Evolutionary conservation across 2,113 vertebrate genomes (phyloP).

Genomic region (Helogale parvula): DNA sequence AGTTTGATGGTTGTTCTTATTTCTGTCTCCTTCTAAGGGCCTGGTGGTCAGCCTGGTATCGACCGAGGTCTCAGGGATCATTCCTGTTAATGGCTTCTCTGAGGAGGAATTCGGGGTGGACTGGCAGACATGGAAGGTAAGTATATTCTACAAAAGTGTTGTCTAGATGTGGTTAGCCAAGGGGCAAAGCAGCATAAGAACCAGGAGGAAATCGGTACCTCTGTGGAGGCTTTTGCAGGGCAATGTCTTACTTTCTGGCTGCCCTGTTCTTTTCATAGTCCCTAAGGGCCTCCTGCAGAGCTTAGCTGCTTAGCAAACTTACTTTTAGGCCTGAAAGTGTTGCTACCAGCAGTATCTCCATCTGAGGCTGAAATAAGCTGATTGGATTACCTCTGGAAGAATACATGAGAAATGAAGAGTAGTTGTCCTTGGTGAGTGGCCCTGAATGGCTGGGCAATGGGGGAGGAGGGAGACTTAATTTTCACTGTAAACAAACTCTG

Average conservation of each 20-base stretch:
- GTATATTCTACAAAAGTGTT: slow-evolving; percentile 43
- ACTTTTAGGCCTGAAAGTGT: background rate
- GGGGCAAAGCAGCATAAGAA: background rate
- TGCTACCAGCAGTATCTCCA: background rate
- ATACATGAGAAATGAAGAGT: background rate
- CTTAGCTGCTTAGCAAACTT: slow-evolving; percentile 24
- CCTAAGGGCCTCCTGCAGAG: background rate
- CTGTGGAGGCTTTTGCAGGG: background rate
- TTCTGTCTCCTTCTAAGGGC: background rate
- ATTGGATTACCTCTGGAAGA: background rate
- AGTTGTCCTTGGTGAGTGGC: background rate
- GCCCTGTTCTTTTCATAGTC: background rate
- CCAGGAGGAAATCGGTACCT: background rate
- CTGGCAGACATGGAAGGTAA: background rate
- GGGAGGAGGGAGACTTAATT: background rate
- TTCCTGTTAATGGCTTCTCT: slow-evolving; percentile 22
- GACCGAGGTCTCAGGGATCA: background rate
- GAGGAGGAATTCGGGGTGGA: background rate
- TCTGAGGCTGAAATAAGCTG: background rate
- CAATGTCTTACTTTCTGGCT: background rate
- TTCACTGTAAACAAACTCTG: background rate
- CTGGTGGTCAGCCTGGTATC: background rate
- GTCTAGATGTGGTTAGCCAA: slow-evolving; percentile 38
- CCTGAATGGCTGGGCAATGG: background rate
- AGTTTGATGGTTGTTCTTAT: background rate